A percentile compares a stretch with the other conserved stretches of the same genome.
Conservation (phyloP, 2,888 invertebrate genomes). For the Thymelicus lineola region DNA sequence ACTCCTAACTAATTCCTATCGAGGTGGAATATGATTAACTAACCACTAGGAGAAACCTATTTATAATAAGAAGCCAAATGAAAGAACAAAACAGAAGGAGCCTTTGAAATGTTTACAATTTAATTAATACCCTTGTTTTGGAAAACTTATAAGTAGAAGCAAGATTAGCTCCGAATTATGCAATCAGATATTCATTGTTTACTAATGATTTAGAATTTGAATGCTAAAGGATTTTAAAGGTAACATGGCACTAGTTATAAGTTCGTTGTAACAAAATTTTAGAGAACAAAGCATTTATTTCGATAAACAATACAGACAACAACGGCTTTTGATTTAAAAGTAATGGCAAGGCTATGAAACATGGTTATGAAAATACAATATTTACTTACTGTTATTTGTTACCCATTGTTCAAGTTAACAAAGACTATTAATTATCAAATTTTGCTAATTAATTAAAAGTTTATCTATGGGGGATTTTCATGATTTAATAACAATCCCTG, state of each 20-base stretch:
- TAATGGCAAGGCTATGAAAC: not conserved
- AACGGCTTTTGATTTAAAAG: constrained; percentile 8
- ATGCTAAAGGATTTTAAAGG: not conserved
- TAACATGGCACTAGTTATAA: not conserved
- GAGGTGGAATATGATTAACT: no score
- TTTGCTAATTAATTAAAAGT: no score
- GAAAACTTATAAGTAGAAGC: not conserved
- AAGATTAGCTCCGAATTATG: not conserved
- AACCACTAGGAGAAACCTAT: no score
- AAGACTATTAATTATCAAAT: not conserved
- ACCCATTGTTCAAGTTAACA: constrained; percentile 5
- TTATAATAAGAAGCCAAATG: no score
- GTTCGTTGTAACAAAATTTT: not conserved
- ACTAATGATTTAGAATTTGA: not conserved
- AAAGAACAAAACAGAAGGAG: no score
- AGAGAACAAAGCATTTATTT: constrained; percentile 1
- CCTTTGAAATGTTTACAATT: no score
- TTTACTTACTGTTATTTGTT: not conserved
- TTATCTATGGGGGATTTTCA: no score
- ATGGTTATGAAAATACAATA: not conserved
- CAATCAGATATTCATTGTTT: not conserved
- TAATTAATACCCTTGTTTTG: no score
- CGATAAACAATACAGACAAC: constrained; percentile 2
- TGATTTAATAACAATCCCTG: no score
- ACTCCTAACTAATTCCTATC: no score